These are phyloP conservation scores for Drosophila quasianomalipes DNA, from an alignment of 2,888 invertebrate genomes.

Conservation along the genomic window DNA sequence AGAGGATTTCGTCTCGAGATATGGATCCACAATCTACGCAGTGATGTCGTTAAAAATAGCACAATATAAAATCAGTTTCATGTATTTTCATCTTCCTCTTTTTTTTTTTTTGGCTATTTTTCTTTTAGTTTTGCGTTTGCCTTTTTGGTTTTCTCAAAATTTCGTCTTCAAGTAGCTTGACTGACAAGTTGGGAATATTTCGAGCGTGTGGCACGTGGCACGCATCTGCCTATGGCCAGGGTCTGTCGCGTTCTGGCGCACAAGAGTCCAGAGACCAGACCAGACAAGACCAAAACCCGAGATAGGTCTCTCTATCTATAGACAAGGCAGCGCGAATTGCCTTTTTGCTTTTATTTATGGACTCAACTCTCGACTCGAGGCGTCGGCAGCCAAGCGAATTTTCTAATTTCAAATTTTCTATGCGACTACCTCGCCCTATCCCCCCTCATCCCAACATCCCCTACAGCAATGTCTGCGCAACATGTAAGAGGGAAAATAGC, in stretches of 20 bases:
- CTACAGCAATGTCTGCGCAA: constrained; percentile 24
- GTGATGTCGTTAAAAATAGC: constrained; percentile 67
- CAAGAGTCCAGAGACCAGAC: constrained; percentile 40
- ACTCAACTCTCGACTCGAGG: constrained; percentile 66
- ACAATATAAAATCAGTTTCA: constrained; percentile 75
- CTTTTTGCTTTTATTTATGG: constrained; percentile 72
- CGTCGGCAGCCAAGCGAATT: constrained; percentile 66
- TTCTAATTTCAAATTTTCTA: constrained; percentile 71
- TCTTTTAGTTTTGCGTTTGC: constrained; percentile 42
- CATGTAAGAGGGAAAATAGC: constrained; percentile 37
- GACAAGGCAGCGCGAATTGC: constrained; percentile 68
- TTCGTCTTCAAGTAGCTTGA: constrained; percentile 63
- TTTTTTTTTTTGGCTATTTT: constrained; percentile 15
- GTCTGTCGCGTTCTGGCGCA: constrained; percentile 68
- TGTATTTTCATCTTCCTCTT: constrained; percentile 21
- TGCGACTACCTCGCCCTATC: constrained; percentile 35
- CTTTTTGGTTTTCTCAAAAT: constrained; percentile 52
- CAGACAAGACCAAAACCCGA: constrained; percentile 43
- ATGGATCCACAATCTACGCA: constrained; percentile 88
- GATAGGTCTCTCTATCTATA: constrained; percentile 60
- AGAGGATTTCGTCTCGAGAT: constrained; percentile 89
- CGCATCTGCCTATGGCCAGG: constrained; percentile 71
- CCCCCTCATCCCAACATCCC: background rate
- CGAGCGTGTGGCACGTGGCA: constrained; percentile 71
- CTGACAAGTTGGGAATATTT: constrained; percentile 61